Evolutionary conservation across 1,140 invertebrate species (phyloP), one percentile per base, ranked within the genome.

Genomic region (Pygmarrhopalites habei): DNA sequence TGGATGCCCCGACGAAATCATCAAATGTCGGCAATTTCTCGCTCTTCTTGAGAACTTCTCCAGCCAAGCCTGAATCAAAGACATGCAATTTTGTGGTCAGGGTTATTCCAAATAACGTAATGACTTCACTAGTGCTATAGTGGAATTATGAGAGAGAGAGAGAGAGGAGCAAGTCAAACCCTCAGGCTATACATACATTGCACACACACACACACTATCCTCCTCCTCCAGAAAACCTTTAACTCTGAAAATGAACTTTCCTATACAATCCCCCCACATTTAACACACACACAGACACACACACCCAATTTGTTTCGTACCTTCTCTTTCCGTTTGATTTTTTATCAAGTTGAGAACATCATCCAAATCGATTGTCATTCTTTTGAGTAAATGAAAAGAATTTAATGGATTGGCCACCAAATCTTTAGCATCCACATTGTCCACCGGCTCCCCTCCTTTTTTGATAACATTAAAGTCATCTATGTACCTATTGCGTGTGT

Each of bases 1-100:
- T 73, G 12, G 78, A 78, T 19, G 77, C 77, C 1, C 79, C 80
- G 51, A 74, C 73, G 28, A 80, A 70, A 72, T 81, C 80, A 17
- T 73, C 72, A 47, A 69, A 69, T 23, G 67, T 62, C 2, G 67
- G 67, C 4, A 69, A 39, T 0, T 55, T 44, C 17, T 66, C 64
- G 17, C 59, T 59, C 41, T 57, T 29, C 28, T 51, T 51, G 14
- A 65, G 28, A 21, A 63, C 29, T 61, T 70, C 71, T 28, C 49
- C 58, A 52, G 46, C 56, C 25, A 67, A 56, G 44, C 43, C 66
- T 67, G 43, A 7, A 49, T 46, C 1, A 49, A 49, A 41, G n/a
- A 10, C 26, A 28, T 53, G 5, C 7, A 25, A 46, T 29, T 58
- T 17, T 53, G 26, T 19, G 35, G 19, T 17, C 25, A 19, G 5